Percentiles rank a stretch among this genome's conserved stretches.
Evolutionary conservation across 2,113 vertebrate genomes (phyloP).

Genomic region (Fulmarus glacialis): DNA sequence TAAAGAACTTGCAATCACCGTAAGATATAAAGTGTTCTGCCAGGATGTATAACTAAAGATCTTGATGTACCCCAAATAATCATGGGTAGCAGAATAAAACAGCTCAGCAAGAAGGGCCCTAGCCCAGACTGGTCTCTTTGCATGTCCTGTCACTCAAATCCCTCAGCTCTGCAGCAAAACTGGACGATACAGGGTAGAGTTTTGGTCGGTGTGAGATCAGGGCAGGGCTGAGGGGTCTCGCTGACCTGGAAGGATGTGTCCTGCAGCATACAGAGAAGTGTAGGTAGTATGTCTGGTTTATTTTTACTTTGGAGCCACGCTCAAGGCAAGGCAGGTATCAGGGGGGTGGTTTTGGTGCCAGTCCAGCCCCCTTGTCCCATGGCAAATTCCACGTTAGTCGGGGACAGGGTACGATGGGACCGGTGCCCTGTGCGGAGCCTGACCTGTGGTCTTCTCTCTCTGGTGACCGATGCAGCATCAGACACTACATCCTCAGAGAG

Average conservation of each 20-base stretch:
- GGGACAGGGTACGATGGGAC: neutral
- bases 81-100: neutral
- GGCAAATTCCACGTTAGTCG: neutral
- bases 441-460: neutral
- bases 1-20: slow-evolving; percentile 34
- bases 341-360: neutral
- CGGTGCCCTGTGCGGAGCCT: neutral
- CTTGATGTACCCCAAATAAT: slow-evolving; percentile 21
- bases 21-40: slow-evolving; percentile 26
- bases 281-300: neutral
- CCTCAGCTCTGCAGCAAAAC: neutral
- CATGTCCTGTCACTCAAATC: neutral
- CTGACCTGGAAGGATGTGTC: neutral
- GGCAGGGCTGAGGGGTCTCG: neutral
- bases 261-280: neutral
- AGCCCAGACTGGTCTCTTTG: neutral
- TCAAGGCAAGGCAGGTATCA: neutral
- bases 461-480: neutral
- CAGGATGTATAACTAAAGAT: neutral
- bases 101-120: neutral
- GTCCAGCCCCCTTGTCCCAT: neutral
- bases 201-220: neutral
- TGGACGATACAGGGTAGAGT: accelerated
- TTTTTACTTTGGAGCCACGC: neutral
- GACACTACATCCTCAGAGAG: neutral